phyloP scores from a whole-genome alignment of 2,113 vertebrate genomes.

The Hemiprocne comata region DNA sequence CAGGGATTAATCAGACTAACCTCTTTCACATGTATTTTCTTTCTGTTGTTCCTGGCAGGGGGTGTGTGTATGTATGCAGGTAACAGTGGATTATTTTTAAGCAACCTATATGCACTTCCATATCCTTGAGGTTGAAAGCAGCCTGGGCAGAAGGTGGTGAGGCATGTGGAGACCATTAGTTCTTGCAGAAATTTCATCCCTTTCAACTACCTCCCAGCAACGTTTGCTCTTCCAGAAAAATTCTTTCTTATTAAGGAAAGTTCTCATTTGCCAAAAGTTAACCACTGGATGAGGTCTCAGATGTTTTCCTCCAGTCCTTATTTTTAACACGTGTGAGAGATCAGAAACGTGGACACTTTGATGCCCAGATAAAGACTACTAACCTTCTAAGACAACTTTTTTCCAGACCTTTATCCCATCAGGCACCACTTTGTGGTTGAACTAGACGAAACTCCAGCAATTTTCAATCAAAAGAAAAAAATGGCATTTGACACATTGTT shows the following conservation, averaged over 20 bases:
- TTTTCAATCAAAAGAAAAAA: background rate
- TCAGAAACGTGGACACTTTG: fast-evolving
- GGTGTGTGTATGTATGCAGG: background rate
- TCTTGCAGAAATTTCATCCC: background rate
- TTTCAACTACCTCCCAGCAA: background rate
- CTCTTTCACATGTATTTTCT: background rate
- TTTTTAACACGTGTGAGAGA: background rate
- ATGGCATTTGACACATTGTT: background rate
- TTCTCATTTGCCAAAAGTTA: background rate
- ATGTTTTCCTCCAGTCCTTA: background rate
- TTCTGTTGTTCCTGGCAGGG: background rate
- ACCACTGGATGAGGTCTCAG: background rate
- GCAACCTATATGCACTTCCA: background rate
- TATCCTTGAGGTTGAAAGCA: background rate
- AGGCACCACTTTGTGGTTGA: background rate
- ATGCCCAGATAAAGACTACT: background rate
- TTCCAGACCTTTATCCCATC: background rate
- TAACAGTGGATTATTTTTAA: background rate
- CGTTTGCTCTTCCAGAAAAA: background rate
- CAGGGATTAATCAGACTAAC: background rate
- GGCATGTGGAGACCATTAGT: background rate
- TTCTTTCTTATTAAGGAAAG: background rate
- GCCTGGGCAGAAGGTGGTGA: background rate
- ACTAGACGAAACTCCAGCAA: background rate
- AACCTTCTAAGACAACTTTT: background rate